Evolutionary conservation across 1,140 invertebrate species (phyloP).

Genomic region (Globodera ellingtonae): DNA sequence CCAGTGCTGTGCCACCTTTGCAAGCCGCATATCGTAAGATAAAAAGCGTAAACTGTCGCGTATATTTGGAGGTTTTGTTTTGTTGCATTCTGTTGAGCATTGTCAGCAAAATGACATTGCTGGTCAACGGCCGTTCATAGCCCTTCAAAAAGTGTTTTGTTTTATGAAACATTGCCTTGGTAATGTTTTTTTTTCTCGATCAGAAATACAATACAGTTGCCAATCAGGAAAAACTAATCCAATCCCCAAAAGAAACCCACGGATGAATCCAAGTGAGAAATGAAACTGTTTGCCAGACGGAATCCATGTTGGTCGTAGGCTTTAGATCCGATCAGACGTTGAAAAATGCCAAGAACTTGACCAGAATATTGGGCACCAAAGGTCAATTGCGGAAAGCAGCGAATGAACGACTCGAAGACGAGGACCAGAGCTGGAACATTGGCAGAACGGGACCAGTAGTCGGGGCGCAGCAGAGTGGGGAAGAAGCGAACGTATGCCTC

Average conservation of each 20-base stretch:
- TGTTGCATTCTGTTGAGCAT: constrained; percentile 49
- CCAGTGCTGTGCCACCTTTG: constrained; percentile 34
- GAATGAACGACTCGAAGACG: constrained; percentile 81
- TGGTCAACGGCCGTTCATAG: constrained; percentile 30
- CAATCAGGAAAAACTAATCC: no score
- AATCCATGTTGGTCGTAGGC: constrained; percentile 95
- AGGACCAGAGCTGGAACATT: constrained; percentile 88
- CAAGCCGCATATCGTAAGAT: constrained; percentile 41
- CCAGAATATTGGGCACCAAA: constrained; percentile 64
- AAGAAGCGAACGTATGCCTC: constrained; percentile 83
- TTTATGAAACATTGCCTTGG: background rate
- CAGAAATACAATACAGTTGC: no score
- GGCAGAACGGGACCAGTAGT: constrained; percentile 86
- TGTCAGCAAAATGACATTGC: constrained; percentile 33
- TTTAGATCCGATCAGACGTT: constrained; percentile 92
- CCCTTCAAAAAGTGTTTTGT: constrained; percentile 31
- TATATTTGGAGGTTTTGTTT: constrained; percentile 41
- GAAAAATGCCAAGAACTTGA: constrained; percentile 86
- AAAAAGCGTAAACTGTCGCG: constrained; percentile 38
- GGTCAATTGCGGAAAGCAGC: constrained; percentile 24
- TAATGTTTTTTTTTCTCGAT: no score
- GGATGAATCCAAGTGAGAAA: constrained; percentile 42
- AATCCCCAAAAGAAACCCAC: background rate
- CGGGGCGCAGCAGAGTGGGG: constrained; percentile 81
- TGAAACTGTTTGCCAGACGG: constrained; percentile 70